Evolutionary conservation across 2,113 vertebrate species (phyloP).

Genomic region (Chionomys nivalis): DNA sequence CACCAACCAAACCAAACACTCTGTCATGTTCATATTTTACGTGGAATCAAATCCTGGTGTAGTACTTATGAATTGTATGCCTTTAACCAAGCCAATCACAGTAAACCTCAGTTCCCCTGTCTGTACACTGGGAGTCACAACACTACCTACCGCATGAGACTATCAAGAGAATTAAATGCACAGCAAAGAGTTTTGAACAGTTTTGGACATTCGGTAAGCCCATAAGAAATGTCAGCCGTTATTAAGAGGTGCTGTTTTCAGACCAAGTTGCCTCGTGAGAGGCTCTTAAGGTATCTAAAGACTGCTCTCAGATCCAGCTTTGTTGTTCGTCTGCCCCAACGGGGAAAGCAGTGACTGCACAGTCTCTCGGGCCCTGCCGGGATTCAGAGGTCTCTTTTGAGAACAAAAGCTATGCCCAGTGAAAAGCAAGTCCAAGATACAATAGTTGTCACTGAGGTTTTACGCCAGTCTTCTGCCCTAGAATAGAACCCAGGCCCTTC

Average conservation of each 20-base stretch:
- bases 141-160: background rate
- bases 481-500: background rate
- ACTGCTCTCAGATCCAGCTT: background rate
- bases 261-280: conserved; percentile 38
- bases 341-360: background rate
- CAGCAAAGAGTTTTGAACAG: conserved; percentile 41
- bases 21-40: conserved; percentile 31
- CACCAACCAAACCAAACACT: conserved; percentile 30
- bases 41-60: background rate
- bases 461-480: background rate
- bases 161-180: conserved; percentile 13
- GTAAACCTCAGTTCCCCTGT: conserved; percentile 31
- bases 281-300: background rate
- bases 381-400: conserved; percentile 4
- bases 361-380: background rate
- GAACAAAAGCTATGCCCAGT: background rate
- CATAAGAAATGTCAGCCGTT: conserved; percentile 50
- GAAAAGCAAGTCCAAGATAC: background rate
- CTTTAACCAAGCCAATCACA: background rate
- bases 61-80: background rate
- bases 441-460: background rate
- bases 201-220: background rate
- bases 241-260: conserved; percentile 40
- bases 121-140: conserved; percentile 4
- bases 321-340: conserved; percentile 16